Percentiles rank a stretch among this genome's conserved stretches.
Evolutionary conservation across 2,888 invertebrate genomes (phyloP).

Genomic region (Beris chalybata): DNA sequence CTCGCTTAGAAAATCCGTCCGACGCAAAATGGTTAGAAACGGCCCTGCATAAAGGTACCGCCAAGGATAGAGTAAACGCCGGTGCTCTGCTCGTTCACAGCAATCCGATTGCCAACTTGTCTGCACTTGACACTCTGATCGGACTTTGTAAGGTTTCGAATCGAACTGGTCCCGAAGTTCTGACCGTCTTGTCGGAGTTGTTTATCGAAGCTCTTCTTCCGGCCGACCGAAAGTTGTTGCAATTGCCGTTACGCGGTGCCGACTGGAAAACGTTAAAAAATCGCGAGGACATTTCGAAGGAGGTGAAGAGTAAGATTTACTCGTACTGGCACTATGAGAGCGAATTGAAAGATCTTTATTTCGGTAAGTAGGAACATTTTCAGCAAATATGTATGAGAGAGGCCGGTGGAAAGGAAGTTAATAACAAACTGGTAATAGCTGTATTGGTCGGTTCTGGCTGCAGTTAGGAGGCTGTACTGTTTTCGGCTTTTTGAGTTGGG

Average conservation of each 20-base stretch:
- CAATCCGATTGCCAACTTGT: slow-evolving; percentile 54
- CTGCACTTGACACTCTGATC: slow-evolving; percentile 51
- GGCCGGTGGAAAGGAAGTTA: no score
- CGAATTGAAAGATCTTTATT: slow-evolving; percentile 78
- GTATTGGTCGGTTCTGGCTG: no score
- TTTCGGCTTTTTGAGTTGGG: no score
- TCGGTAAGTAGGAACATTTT: slow-evolving; percentile 54
- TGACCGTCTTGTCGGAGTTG: slow-evolving; percentile 50
- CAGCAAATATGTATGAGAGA: no score
- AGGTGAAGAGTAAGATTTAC: slow-evolving; percentile 66
- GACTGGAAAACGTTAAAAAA: slow-evolving; percentile 54
- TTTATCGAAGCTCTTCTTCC: slow-evolving; percentile 54
- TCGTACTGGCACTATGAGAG: slow-evolving; percentile 89
- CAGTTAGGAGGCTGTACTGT: no score
- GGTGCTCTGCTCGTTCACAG: slow-evolving; percentile 55
- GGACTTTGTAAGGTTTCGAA: slow-evolving; percentile 53
- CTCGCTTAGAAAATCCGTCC: slow-evolving; percentile 28
- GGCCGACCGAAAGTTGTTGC: slow-evolving; percentile 50
- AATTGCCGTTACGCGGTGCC: slow-evolving; percentile 50
- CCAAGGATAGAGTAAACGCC: slow-evolving; percentile 55
- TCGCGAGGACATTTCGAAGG: slow-evolving; percentile 57
- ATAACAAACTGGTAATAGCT: no score
- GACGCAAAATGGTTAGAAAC: slow-evolving; percentile 56
- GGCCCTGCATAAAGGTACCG: slow-evolving; percentile 55
- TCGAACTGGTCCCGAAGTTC: slow-evolving; percentile 52